These are phyloP conservation scores for Cinclus cinclus DNA, from an alignment of 2,113 vertebrate genomes.

Conservation along the genomic window DNA sequence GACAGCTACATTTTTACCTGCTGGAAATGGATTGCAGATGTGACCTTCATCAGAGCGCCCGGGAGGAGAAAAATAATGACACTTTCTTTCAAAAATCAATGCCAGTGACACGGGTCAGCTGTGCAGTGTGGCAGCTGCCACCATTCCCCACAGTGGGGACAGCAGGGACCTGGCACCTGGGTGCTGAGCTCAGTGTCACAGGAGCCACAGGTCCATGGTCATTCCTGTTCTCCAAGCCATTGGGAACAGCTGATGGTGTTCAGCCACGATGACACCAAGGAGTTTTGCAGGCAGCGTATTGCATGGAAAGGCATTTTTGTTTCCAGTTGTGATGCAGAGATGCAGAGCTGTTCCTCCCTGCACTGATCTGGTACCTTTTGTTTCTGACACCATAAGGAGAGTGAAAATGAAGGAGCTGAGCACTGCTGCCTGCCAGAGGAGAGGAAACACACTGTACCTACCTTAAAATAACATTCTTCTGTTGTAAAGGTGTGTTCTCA, in stretches of 20 bases:
- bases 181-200: not conserved
- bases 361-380: not conserved
- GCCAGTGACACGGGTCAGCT: fast-evolving
- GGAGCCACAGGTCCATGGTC: fast-evolving
- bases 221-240: not conserved
- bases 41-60: fast-evolving
- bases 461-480: not conserved
- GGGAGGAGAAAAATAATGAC: not conserved
- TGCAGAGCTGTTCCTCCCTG: not conserved
- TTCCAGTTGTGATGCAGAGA: not conserved
- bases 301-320: fast-evolving
- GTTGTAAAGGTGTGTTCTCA: not conserved
- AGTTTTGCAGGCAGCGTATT: fast-evolving
- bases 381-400: not conserved
- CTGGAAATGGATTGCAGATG: not conserved
- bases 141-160: not conserved
- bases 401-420: conserved; percentile 22
- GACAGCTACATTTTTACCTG: not conserved
- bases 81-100: not conserved
- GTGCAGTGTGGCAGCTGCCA: not conserved
- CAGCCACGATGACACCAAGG: not conserved
- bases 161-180: not conserved
- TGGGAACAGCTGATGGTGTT: fast-evolving
- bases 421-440: not conserved
- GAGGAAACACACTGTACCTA: not conserved